A percentile compares a stretch with the other conserved stretches of the same genome.
Conservation (phyloP, 92 coral and sea anemone genomes). For the Ricordea florida region DNA sequence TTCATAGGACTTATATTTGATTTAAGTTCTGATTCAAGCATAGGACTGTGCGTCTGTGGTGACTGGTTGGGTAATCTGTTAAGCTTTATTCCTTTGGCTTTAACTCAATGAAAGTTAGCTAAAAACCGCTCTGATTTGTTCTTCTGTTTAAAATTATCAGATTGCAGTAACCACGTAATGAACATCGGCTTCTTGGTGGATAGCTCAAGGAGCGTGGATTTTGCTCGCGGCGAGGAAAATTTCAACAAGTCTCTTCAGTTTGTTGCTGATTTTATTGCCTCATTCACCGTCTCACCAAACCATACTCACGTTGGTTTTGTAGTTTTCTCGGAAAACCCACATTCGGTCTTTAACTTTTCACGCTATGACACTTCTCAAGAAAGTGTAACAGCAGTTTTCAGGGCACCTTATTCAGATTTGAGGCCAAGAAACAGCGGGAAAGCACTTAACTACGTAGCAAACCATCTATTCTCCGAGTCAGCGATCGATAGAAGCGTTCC, state of each 20-base stretch:
- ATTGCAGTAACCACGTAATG: slow-evolving; percentile 4
- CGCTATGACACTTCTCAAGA: neutral
- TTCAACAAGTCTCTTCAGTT: slow-evolving; percentile 14
- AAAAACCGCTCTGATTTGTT: no score
- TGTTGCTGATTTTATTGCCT: neutral
- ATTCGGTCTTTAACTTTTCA: neutral
- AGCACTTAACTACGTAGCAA: neutral
- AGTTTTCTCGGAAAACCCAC: slow-evolving; percentile 8
- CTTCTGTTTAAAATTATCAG: no score
- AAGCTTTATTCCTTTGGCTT: no score
- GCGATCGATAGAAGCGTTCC: no score
- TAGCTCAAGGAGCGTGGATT: neutral
- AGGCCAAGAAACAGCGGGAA: slow-evolving; percentile 9
- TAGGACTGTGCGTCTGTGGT: no score
- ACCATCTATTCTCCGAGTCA: neutral
- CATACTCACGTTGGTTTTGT: neutral
- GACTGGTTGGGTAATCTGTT: no score
- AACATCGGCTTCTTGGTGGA: slow-evolving; percentile 16
- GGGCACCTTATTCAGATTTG: neutral
- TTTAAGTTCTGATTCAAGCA: no score
- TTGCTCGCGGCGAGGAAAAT: slow-evolving; percentile 6
- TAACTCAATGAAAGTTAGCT: no score
- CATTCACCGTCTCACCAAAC: neutral
- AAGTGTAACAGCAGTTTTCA: neutral
- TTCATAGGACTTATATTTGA: no score